phyloP scores from a whole-genome alignment of 1,140 invertebrate genomes.

The Micrasema minimum region DNA sequence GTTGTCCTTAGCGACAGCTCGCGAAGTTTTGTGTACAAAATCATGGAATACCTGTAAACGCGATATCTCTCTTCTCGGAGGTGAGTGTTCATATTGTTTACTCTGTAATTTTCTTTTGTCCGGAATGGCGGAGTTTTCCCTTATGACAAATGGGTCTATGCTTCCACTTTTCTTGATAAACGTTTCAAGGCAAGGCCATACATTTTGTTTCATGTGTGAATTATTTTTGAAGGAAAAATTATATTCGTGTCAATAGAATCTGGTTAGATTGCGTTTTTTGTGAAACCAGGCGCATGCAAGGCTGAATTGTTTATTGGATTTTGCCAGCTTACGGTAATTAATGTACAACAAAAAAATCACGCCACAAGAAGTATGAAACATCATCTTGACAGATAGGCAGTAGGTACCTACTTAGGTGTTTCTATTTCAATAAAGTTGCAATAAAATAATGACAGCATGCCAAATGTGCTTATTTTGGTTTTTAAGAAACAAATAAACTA shows the following conservation, averaged over 20 bases:
- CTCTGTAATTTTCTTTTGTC: conserved; percentile 8
- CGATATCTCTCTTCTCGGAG: background rate
- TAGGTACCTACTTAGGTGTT: too few species aligned
- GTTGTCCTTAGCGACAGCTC: conserved; percentile 7
- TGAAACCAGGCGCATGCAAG: conserved; percentile 4
- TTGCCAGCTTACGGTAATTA: too few species aligned
- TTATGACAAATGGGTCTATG: background rate
- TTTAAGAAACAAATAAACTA: too few species aligned
- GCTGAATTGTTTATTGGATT: background rate
- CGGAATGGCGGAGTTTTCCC: background rate
- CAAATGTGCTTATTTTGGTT: too few species aligned
- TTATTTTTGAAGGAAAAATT: conserved; percentile 9
- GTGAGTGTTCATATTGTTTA: conserved; percentile 16
- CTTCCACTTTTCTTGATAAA: background rate
- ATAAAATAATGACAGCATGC: too few species aligned
- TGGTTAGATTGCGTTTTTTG: background rate
- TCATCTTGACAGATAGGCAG: too few species aligned
- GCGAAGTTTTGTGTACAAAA: conserved; percentile 21
- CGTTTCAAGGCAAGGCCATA: conserved; percentile 6
- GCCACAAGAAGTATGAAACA: too few species aligned
- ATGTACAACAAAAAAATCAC: too few species aligned
- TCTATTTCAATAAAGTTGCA: too few species aligned
- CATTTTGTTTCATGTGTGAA: background rate
- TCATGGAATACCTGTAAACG: conserved; percentile 13
- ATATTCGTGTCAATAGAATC: conserved; percentile 4